These are phyloP conservation scores for Nephrotoma flavescens DNA, from an alignment of 2,888 invertebrate genomes.

Conservation along the genomic window DNA sequence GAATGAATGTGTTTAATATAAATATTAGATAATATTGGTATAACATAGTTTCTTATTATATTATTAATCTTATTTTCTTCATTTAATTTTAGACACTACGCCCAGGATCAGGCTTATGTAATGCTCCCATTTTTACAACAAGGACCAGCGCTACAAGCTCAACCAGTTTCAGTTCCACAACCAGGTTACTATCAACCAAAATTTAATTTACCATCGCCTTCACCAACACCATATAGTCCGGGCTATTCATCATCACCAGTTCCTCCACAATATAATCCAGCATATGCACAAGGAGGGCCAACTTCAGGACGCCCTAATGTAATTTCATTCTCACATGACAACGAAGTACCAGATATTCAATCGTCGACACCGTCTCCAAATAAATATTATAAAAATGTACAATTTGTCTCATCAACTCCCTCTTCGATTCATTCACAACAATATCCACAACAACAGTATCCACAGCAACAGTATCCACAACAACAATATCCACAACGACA, in stretches of 20 bases:
- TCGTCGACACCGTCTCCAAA: background rate
- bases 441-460: background rate
- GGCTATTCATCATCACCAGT: background rate
- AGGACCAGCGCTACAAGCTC: background rate
- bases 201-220: background rate
- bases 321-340: background rate
- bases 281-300: background rate
- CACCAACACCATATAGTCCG: background rate
- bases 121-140: background rate
- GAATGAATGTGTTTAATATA: too few species aligned
- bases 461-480: constrained; percentile 2
- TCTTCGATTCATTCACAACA: background rate
- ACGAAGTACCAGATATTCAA: background rate
- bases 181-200: background rate
- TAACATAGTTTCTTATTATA: too few species aligned
- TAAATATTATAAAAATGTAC: constrained; percentile 1
- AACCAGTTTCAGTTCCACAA: background rate
- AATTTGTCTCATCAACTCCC: background rate
- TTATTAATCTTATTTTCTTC: background rate
- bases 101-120: background rate
- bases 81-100: background rate
- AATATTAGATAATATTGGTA: too few species aligned
- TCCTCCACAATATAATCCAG: background rate
- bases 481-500: constrained; percentile 1
- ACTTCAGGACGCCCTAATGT: background rate